These are phyloP conservation scores for Xyrauchen texanus DNA, from an alignment of 2,113 vertebrate species.

Conservation along the genomic window DNA sequence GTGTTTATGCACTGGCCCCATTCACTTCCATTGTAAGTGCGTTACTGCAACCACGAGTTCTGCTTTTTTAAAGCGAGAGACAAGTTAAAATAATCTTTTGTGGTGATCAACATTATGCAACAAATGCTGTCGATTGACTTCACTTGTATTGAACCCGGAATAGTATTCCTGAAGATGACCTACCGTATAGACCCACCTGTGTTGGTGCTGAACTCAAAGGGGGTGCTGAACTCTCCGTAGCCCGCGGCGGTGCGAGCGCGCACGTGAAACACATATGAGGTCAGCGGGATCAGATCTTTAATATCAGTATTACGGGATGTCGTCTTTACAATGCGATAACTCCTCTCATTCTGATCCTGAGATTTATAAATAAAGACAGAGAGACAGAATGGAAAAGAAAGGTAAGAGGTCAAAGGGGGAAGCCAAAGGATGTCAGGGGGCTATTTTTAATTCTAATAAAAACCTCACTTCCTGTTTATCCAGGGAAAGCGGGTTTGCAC, in stretches of 20 bases:
- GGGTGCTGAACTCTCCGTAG: slow-evolving; percentile 94
- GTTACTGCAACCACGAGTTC: too few relatives aligned
- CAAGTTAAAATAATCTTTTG: too few relatives aligned
- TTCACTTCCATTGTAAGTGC: too few relatives aligned
- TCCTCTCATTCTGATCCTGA: slow-evolving; percentile 96
- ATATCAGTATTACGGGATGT: slow-evolving; percentile 87
- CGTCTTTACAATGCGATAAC: slow-evolving; percentile 95
- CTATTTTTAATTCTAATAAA: slow-evolving; percentile 35
- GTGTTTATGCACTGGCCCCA: too few relatives aligned
- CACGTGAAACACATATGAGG: slow-evolving; percentile 95
- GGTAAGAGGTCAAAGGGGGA: not conserved
- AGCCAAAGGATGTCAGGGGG: not conserved
- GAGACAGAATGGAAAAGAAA: not conserved
- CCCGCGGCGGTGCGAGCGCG: slow-evolving; percentile 92
- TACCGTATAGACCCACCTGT: slow-evolving; percentile 77
- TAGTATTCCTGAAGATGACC: too few relatives aligned
- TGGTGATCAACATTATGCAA: too few relatives aligned
- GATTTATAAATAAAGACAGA: slow-evolving; percentile 6
- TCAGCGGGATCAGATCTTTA: slow-evolving; percentile 91
- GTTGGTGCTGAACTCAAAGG: slow-evolving; percentile 95
- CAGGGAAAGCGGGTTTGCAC: not conserved
- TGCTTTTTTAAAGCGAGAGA: too few relatives aligned
- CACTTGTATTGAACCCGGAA: too few relatives aligned
- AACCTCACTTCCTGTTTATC: slow-evolving; percentile 34
- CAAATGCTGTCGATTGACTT: too few relatives aligned